phyloP scores from a whole-genome alignment of 1,140 invertebrate species.

The Arctopsyche grandis region DNA sequence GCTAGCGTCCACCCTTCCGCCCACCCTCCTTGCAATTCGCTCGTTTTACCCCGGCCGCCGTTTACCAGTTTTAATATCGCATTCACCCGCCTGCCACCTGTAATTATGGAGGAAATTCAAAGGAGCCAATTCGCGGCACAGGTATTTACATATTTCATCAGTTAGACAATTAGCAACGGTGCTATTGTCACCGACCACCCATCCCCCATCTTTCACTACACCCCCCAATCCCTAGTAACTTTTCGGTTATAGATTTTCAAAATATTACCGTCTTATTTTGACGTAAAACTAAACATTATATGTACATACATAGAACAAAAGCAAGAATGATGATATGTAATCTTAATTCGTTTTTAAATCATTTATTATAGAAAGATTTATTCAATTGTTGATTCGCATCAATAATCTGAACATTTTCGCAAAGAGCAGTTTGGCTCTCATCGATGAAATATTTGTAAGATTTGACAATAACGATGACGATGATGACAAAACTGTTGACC shows the following conservation, averaged over 20 bases:
- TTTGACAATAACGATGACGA: too few relatives aligned
- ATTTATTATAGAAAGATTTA: too few relatives aligned
- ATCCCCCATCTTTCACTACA: background rate
- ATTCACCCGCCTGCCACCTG: slow-evolving; percentile 45
- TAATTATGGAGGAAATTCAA: slow-evolving; percentile 49
- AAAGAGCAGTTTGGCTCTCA: too few relatives aligned
- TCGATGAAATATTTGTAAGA: too few relatives aligned
- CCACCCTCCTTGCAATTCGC: background rate
- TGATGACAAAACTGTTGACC: too few relatives aligned
- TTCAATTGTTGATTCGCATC: too few relatives aligned
- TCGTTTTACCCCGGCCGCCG: slow-evolving; percentile 11
- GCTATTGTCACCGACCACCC: slow-evolving; percentile 21
- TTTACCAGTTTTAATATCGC: slow-evolving; percentile 43
- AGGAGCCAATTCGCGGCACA: slow-evolving; percentile 43
- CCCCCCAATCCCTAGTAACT: background rate
- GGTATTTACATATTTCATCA: slow-evolving; percentile 50
- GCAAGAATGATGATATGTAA: too few relatives aligned
- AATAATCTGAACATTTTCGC: too few relatives aligned
- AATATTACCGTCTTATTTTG: slow-evolving; percentile 12
- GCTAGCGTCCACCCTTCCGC: slow-evolving; percentile 1
- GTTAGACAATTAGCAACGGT: slow-evolving; percentile 43
- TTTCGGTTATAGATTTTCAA: background rate
- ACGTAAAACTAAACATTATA: too few relatives aligned
- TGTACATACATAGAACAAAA: too few relatives aligned
- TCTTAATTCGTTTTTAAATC: too few relatives aligned